Evolutionary conservation across 2,797 vertebrate species (phyloP).

Genomic region (Onychomys leucogaster): DNA sequence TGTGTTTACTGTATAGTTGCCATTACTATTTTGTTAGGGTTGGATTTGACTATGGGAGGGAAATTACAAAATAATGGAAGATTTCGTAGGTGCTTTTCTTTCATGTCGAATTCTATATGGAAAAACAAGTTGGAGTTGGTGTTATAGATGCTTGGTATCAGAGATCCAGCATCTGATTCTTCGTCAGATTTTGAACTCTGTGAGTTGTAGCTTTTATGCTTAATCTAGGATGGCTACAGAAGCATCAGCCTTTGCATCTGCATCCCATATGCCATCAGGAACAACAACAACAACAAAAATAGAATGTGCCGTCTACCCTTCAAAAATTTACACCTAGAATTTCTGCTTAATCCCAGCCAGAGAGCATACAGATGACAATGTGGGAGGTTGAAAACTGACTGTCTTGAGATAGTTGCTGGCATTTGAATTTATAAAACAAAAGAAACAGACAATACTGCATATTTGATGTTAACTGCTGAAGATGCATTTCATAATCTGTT

Average conservation of each 20-base stretch:
- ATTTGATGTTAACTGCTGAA: not conserved
- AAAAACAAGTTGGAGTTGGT: not conserved
- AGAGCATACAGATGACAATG: not conserved
- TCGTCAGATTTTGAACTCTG: not conserved
- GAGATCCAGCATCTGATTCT: not conserved
- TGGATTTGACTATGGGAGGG: not conserved
- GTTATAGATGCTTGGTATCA: accelerated
- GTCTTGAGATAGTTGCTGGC: not conserved
- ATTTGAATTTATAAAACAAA: not conserved
- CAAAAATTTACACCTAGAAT: not conserved
- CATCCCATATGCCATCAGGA: not conserved
- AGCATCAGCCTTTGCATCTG: not conserved
- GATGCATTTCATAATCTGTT: not conserved
- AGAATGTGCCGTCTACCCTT: not conserved
- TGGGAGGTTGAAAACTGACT: not conserved
- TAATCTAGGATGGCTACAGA: not conserved
- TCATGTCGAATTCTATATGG: not conserved
- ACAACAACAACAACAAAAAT: not conserved
- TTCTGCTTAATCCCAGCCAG: not conserved
- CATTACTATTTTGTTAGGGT: not conserved
- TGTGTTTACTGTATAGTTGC: not conserved
- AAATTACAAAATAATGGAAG: not conserved
- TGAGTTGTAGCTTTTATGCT: not conserved
- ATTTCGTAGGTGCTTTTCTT: not conserved
- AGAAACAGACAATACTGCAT: not conserved